These are phyloP conservation scores for Dallia pectoralis DNA, from an alignment of 2,797 vertebrate genomes.

Conservation along the genomic window DNA sequence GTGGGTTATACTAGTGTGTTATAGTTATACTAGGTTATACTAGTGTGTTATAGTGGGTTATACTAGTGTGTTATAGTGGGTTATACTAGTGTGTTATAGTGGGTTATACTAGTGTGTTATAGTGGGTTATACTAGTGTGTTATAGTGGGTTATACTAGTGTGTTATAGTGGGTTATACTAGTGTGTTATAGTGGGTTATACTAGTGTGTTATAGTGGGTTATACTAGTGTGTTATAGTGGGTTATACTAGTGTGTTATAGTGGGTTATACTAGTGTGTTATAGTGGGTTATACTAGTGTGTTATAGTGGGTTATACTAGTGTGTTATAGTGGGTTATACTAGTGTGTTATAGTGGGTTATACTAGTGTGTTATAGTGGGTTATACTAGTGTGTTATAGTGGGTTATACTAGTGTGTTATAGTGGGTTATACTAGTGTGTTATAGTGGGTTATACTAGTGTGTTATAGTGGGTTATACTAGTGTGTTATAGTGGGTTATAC, in stretches of 20 bases:
- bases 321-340: slow-evolving; percentile 25
- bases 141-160: slow-evolving; percentile 34
- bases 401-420: too few relatives aligned
- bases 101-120: slow-evolving; percentile 32
- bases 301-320: too few relatives aligned
- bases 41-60: slow-evolving; percentile 35
- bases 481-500: too few relatives aligned
- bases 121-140: too few relatives aligned
- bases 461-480: slow-evolving; percentile 30
- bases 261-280: too few relatives aligned
- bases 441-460: too few relatives aligned
- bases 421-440: slow-evolving; percentile 32
- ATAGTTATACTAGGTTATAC: too few relatives aligned
- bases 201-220: slow-evolving; percentile 35
- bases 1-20: slow-evolving; percentile 32
- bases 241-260: slow-evolving; percentile 32
- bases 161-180: too few relatives aligned
- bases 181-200: slow-evolving; percentile 28
- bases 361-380: too few relatives aligned
- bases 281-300: slow-evolving; percentile 32
- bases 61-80: slow-evolving; percentile 33
- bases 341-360: too few relatives aligned
- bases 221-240: too few relatives aligned
- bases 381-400: slow-evolving; percentile 32
- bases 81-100: too few relatives aligned